Percentiles rank a stretch among this genome's conserved stretches.
These are phyloP conservation scores for Aquatica leii DNA, from an alignment of 2,888 invertebrate genomes.

Conservation along the genomic window DNA sequence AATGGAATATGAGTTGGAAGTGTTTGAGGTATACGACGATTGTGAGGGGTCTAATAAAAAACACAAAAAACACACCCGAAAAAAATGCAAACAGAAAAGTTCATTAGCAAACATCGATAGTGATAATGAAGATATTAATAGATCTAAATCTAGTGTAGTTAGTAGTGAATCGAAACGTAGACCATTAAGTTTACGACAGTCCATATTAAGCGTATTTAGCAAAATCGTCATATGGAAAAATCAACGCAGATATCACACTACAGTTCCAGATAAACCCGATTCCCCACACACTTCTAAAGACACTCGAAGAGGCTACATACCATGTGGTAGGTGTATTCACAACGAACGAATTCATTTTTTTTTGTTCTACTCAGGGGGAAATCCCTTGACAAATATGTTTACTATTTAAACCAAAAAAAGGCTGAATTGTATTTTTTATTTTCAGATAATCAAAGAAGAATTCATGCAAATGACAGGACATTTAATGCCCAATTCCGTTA, in stretches of 20 bases:
- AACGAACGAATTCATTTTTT: no score
- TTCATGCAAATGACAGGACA: constrained; percentile 95
- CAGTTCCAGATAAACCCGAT: constrained; percentile 56
- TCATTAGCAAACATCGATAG: constrained; percentile 44
- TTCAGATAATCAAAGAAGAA: constrained; percentile 96
- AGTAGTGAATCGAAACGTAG: constrained; percentile 56
- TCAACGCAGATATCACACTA: constrained; percentile 59
- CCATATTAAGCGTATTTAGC: constrained; percentile 64
- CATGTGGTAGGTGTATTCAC: constrained; percentile 55
- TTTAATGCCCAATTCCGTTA: constrained; percentile 98
- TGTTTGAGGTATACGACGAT: constrained; percentile 61
- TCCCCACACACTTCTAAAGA: constrained; percentile 58
- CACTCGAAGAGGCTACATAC: constrained; percentile 55
- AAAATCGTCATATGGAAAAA: constrained; percentile 62
- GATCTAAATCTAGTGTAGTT: constrained; percentile 55
- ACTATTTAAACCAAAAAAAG: background rate
- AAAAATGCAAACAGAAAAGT: constrained; percentile 60
- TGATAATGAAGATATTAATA: constrained; percentile 52
- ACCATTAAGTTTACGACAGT: constrained; percentile 67
- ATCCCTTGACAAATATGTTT: background rate
- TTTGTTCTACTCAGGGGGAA: no score
- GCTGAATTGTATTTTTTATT: background rate
- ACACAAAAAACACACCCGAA: constrained; percentile 57
- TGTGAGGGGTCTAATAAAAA: constrained; percentile 54
- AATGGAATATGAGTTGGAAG: constrained; percentile 65